These are phyloP conservation scores for Limosa lapponica DNA, from an alignment of 2,797 vertebrate genomes.

Conservation along the genomic window DNA sequence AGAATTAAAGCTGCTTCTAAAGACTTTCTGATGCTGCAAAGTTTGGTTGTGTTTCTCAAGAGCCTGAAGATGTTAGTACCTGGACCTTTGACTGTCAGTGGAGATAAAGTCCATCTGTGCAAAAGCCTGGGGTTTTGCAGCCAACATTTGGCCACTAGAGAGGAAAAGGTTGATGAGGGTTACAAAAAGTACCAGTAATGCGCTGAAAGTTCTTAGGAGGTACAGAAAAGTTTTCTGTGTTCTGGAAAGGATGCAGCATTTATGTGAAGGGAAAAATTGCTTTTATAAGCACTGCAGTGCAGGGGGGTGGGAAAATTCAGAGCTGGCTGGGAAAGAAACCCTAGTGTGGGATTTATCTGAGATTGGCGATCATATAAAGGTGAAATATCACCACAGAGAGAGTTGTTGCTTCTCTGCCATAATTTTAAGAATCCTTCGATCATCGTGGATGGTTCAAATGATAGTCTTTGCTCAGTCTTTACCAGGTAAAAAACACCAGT, in stretches of 20 bases:
- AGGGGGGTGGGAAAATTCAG: not conserved
- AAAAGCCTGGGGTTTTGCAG: not conserved
- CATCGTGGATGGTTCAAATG: not conserved
- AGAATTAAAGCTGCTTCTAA: not conserved
- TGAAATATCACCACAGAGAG: not conserved
- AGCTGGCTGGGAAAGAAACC: not conserved
- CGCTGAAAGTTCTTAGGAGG: not conserved
- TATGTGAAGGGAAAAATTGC: not conserved
- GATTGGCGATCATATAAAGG: not conserved
- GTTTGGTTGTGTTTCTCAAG: not conserved
- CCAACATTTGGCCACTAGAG: not conserved
- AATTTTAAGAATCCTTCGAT: not conserved
- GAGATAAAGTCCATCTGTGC: not conserved
- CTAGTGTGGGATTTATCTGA: not conserved
- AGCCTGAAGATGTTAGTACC: not conserved
- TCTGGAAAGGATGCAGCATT: not conserved
- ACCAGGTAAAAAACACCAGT: not conserved
- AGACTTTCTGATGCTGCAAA: not conserved
- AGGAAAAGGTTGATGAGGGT: not conserved
- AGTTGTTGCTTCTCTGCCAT: not conserved
- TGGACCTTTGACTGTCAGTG: not conserved
- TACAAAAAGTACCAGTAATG: not conserved
- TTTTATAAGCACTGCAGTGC: not conserved
- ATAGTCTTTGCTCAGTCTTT: not conserved
- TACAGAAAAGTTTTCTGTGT: not conserved